A percentile compares a stretch with the other conserved stretches of the same genome.
Conservation (phyloP, 2,888 invertebrate species). For the Metallyticus violacea region DNA sequence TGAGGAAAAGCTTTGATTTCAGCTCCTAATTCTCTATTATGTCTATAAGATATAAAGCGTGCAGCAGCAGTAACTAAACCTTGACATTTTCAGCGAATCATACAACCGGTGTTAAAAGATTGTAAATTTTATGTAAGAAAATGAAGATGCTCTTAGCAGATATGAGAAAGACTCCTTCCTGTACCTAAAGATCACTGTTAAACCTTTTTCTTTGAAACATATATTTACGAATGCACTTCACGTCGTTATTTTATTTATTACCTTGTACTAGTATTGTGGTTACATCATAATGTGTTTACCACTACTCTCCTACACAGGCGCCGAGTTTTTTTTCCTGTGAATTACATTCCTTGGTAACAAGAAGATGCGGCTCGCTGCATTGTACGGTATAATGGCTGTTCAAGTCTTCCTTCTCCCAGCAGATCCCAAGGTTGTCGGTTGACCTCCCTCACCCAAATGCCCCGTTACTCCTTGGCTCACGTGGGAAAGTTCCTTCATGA, state of each 20-base stretch:
- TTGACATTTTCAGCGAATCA: not conserved
- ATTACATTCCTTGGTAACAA: not conserved
- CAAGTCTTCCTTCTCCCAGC: not conserved
- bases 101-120: not conserved
- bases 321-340: not conserved
- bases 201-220: not conserved
- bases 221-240: not conserved
- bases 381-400: no score
- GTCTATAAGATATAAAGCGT: no score
- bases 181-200: not conserved
- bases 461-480: not conserved
- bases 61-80: not conserved
- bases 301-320: no score
- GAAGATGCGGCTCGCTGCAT: not conserved
- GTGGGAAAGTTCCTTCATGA: not conserved
- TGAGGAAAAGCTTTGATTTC: no score
- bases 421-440: not conserved
- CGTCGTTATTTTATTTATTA: not conserved
- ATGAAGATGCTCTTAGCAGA: not conserved
- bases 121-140: no score
- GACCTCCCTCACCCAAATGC: not conserved
- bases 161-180: not conserved
- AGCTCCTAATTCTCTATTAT: no score
- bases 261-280: not conserved
- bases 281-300: no score